Conservation (phyloP, 2,113 vertebrate species). For the Strix uralensis region DNA sequence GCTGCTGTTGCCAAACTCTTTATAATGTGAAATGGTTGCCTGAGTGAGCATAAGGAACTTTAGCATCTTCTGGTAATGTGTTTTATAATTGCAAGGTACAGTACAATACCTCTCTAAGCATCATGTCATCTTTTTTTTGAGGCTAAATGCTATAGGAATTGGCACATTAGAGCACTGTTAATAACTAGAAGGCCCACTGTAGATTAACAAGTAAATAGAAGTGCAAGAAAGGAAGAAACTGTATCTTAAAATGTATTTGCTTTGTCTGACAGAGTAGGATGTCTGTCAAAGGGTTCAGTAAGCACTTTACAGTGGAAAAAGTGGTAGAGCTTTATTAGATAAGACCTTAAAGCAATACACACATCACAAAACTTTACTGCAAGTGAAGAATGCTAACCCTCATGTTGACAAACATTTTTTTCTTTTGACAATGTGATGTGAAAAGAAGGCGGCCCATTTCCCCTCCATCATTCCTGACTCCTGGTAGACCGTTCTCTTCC, state of each 20-base stretch:
- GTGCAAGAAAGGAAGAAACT: not conserved
- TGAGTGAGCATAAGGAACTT: not conserved
- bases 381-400: not conserved
- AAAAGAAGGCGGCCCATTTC: not conserved
- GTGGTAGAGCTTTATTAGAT: not conserved
- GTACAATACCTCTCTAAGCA: not conserved
- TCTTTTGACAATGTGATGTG: not conserved
- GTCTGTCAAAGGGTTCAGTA: not conserved
- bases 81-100: not conserved
- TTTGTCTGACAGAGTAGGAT: not conserved
- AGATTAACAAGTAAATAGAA: not conserved
- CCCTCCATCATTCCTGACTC: not conserved
- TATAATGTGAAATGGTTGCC: not conserved
- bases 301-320: not conserved
- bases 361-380: not conserved
- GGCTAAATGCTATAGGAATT: not conserved
- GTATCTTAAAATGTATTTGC: not conserved
- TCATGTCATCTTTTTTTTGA: not conserved
- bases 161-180: not conserved
- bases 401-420: not conserved
- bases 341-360: not conserved
- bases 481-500: not conserved
- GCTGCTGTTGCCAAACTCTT: not conserved
- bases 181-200: not conserved
- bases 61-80: not conserved